Base-by-base conservation (phyloP, 2,113 vertebrate species). In the Atherinomorus stipes region DNA sequence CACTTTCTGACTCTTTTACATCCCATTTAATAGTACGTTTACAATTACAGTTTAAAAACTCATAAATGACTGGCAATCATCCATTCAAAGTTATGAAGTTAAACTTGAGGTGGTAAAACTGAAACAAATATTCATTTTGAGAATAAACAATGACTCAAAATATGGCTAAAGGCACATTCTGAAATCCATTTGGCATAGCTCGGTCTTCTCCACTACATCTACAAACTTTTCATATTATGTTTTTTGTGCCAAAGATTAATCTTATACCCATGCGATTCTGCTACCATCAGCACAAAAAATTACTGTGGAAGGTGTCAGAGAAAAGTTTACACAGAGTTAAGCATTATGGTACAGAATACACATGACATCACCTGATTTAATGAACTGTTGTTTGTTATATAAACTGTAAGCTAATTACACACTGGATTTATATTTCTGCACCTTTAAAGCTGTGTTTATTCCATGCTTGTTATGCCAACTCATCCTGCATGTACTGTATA, bases 61-160 rank as follows among this genome's bases (percentile, higher is more conserved):
- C 31, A 34, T 34, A 34, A 34, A 34, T 34, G 31, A 34, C 31
- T 34, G 8, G 5, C 31, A 34, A 34, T 34, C 31, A 34, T 34
- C 31, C 31, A 34, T 34, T 34, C 31, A 34, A 31, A 3, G 7
- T 7, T 31, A 31, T 31, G 7, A 31, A 4, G 28, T 31, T 31
- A 4, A 31, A 31, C 28, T 31, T 31, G 28, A 31, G 28, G 28
- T 31, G 28, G 28, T 31, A 31, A 7, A 62, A 57, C 25, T 28
- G 0, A 0, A 60, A 76, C 42, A 5, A 22, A 45, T 58, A 63
- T 71, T 63, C 21, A 63, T 68, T 51, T 38, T 28, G 40, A 49
- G 76, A 62, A 65, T 25, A 56, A 50, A 65, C n/a, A 57, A 19
- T 60, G 25, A 81, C 71, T 65, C 60, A 63, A 64, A 80, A 80